A percentile compares a stretch with the other conserved stretches of the same genome.
These are phyloP conservation scores for Itoplectis maculator DNA, from an alignment of 2,888 invertebrate genomes.

Conservation along the genomic window DNA sequence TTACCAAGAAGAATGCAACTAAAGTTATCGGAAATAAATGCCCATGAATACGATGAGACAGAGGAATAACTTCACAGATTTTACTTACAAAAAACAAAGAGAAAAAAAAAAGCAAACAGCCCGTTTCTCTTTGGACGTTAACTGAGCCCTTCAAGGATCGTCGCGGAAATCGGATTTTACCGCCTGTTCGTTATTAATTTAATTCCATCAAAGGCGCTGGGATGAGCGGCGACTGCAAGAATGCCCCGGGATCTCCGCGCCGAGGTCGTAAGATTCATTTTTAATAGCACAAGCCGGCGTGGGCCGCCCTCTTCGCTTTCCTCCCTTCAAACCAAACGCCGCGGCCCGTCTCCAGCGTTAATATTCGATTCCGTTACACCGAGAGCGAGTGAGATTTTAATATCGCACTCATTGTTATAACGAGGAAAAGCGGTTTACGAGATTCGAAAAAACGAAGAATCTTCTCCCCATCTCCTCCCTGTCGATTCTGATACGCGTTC, in stretches of 20 bases:
- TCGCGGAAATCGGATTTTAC: not conserved
- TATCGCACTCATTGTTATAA: slow-evolving; percentile 20
- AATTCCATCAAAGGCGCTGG: not conserved
- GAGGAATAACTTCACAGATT: too few relatives aligned
- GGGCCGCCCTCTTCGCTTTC: not conserved
- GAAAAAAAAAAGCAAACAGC: too few relatives aligned
- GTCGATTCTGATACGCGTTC: slow-evolving; percentile 7
- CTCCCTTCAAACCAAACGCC: not conserved
- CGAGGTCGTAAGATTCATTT: not conserved
- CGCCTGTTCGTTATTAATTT: not conserved
- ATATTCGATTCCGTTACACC: slow-evolving; percentile 29
- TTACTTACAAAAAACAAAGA: too few relatives aligned
- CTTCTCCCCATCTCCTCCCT: too few relatives aligned
- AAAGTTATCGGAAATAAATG: too few relatives aligned
- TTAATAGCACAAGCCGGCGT: not conserved
- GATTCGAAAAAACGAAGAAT: not conserved
- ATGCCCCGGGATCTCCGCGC: not conserved
- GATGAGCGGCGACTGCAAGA: not conserved
- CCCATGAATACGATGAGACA: too few relatives aligned
- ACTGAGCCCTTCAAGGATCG: not conserved
- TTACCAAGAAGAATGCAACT: too few relatives aligned
- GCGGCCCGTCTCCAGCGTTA: not conserved
- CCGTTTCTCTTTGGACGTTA: too few relatives aligned
- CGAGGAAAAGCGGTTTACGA: slow-evolving; percentile 6
- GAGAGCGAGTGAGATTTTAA: slow-evolving; percentile 22